These are phyloP conservation scores for Vesta saturnalis DNA, from an alignment of 2,888 invertebrate genomes.

Conservation along the genomic window DNA sequence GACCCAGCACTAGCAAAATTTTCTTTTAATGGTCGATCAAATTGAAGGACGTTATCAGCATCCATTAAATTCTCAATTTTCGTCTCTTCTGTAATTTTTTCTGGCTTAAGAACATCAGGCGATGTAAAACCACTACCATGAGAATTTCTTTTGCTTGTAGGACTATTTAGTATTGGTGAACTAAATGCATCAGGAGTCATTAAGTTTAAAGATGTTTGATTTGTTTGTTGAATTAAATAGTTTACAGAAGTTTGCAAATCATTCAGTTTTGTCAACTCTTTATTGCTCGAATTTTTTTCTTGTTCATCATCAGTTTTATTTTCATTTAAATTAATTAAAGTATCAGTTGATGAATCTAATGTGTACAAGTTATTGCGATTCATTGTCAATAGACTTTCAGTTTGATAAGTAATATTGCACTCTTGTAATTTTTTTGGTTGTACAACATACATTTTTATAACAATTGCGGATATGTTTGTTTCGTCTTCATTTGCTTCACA, in stretches of 20 bases:
- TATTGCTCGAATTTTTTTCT: slow-evolving; percentile 41
- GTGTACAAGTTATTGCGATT: slow-evolving; percentile 39
- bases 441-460: slow-evolving; percentile 78
- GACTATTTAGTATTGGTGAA: slow-evolving; percentile 62
- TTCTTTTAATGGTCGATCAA: slow-evolving; percentile 48
- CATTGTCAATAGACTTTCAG: slow-evolving; percentile 47
- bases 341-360: slow-evolving; percentile 34
- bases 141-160: slow-evolving; percentile 39
- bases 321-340: slow-evolving; percentile 34
- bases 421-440: slow-evolving; percentile 92
- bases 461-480: slow-evolving; percentile 62
- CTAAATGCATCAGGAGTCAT: slow-evolving; percentile 91
- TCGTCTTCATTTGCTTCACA: slow-evolving; percentile 68
- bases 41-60: slow-evolving; percentile 36
- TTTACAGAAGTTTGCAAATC: slow-evolving; percentile 59
- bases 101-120: slow-evolving; percentile 29
- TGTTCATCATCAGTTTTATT: slow-evolving; percentile 45
- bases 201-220: slow-evolving; percentile 69
- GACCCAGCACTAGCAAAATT: slow-evolving; percentile 82
- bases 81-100: slow-evolving; percentile 42
- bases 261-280: slow-evolving; percentile 54
- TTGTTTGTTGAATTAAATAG: slow-evolving; percentile 56
- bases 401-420: slow-evolving; percentile 55
- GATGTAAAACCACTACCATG: slow-evolving; percentile 38
- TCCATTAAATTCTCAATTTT: slow-evolving; percentile 54